These are phyloP conservation scores for Amblyraja radiata DNA, from an alignment of 2,797 vertebrate species.

Conservation along the genomic window DNA sequence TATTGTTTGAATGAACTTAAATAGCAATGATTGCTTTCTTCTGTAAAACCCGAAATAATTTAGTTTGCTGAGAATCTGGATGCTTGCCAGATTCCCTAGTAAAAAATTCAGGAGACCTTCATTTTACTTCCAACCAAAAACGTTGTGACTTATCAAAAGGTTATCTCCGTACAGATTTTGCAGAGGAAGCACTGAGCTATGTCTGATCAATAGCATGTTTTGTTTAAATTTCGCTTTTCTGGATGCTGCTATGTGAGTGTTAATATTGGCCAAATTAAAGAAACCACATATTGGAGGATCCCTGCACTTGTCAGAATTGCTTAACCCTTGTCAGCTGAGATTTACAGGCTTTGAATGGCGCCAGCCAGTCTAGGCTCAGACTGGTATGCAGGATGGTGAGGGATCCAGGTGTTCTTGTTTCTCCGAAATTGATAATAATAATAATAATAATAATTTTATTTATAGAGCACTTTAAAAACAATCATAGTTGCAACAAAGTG, in stretches of 20 bases:
- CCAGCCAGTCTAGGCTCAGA: no score
- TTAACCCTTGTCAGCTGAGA: no score
- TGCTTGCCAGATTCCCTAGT: background rate
- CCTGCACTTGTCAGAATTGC: no score
- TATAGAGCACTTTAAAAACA: no score
- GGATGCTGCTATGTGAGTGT: background rate
- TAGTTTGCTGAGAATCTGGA: background rate
- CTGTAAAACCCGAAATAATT: background rate
- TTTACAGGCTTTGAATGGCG: no score
- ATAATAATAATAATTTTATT: no score
- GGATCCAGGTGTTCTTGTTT: no score
- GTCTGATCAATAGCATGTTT: background rate
- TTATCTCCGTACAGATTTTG: background rate
- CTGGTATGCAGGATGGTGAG: no score
- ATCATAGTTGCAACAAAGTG: no score
- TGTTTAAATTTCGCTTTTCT: background rate
- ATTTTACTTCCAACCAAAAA: background rate
- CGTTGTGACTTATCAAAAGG: background rate
- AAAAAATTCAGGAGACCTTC: background rate
- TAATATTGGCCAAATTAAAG: no score
- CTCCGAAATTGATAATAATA: no score
- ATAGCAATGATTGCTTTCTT: background rate
- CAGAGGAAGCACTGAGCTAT: background rate
- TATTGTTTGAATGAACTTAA: background rate
- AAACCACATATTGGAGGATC: no score